Base-by-base conservation (phyloP, 2,113 vertebrate genomes). In the Prinia subflava region DNA sequence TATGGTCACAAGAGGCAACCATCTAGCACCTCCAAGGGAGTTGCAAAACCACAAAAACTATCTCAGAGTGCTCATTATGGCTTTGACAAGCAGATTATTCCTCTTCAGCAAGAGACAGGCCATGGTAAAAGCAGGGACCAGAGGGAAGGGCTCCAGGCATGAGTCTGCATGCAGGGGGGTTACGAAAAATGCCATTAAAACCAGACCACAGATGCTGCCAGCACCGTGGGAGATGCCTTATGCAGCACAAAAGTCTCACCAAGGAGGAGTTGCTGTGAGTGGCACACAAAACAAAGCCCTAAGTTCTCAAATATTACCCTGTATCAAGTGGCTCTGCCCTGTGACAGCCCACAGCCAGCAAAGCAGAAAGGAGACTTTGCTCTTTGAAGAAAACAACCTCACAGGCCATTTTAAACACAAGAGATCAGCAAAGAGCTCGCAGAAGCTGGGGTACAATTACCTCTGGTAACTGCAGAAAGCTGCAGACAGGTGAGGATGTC, bases 401-500 rank as follows among this genome's bases (percentile, higher is more conserved):
- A 15, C 27, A 90, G 59, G 24, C 25, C 24, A 13, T 71, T 90
- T 63, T 56, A 96, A 95, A 81, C 31, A 21, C 7, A 28, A 64
- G 73, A 31, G 27, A 59, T 21, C 50, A 82, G 18, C 76, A 88
- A 93, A 91, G 63, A 68, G 46, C 87, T 95, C 17, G 44, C 83
- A 96, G 85, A 95, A 97, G 67, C 63, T 95, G 87, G 75, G n/a
- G 6, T 52, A 6, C 74, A 93, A 23, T 78, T 90, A 60, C 78
- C 69, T 89, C 39, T 35, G 83, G 42, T 17, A 46, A 22, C 84
- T 95, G 89, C 91, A 95, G 84, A 47, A 77, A 90, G 68, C 82
- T 92, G 90, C 89, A 87, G 87, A 27, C 92, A 91, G 95, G 89
- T 92, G 73, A 97, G 8, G 18, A 92, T 93, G 81, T 91, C 85